Conservation (phyloP, 2,113 vertebrate species). For the Misgurnus anguillicaudatus region DNA sequence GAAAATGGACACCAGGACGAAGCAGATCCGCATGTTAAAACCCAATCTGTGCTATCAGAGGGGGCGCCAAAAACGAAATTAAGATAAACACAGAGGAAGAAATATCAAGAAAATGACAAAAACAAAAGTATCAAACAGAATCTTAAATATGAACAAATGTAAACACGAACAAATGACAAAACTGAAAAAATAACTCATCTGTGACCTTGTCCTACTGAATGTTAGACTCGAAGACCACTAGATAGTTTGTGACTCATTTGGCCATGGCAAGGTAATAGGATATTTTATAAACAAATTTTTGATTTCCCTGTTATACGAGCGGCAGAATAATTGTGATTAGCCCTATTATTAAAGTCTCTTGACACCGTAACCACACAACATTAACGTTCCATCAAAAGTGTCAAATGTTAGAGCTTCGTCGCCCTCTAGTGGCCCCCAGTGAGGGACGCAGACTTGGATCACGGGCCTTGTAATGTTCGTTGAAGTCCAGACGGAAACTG, state of each 20-base stretch:
- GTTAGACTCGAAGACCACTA: conserved; percentile 29
- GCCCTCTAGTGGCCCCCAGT: conserved; percentile 81
- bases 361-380: background rate
- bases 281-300: conserved; percentile 4
- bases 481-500: conserved; percentile 96
- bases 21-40: too few relatives aligned
- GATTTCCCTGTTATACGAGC: background rate
- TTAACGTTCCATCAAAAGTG: background rate
- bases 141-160: conserved; percentile 7
- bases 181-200: background rate
- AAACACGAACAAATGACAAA: conserved; percentile 13
- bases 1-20: too few relatives aligned
- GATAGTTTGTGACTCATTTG: conserved; percentile 14
- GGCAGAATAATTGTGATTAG: conserved; percentile 22
- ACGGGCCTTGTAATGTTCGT: conserved; percentile 90
- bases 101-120: background rate
- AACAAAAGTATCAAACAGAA: background rate
- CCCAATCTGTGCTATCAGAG: too few relatives aligned
- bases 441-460: conserved; percentile 87
- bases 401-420: conserved; percentile 83
- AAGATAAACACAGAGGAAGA: background rate
- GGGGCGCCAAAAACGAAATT: background rate
- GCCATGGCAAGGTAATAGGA: conserved; percentile 22
- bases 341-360: conserved; percentile 17
- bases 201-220: conserved; percentile 44